phyloP scores from a whole-genome alignment of 2,888 invertebrate species.

The Xestia c-nigrum region DNA sequence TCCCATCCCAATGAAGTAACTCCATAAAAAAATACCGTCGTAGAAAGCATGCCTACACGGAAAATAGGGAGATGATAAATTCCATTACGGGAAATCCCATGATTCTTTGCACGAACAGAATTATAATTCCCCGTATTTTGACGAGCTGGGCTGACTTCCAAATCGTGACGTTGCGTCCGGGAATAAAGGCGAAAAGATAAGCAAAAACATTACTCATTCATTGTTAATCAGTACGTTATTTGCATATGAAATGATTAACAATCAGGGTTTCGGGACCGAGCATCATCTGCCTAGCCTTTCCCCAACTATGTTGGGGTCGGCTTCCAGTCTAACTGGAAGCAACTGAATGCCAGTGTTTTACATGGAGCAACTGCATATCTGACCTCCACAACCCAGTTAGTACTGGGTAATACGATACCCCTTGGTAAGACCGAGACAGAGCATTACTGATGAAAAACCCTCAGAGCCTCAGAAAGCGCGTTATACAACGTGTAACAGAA shows the following conservation, averaged over 20 bases:
- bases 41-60: not conserved
- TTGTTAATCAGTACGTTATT: not conserved
- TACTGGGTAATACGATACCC: too few species aligned
- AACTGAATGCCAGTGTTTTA: too few species aligned
- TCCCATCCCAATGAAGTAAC: not conserved
- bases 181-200: conserved; percentile 19
- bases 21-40: not conserved
- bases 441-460: not conserved
- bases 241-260: not conserved
- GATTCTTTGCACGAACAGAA: not conserved
- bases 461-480: not conserved
- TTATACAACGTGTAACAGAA: too few species aligned
- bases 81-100: not conserved
- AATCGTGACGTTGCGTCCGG: conserved; percentile 3
- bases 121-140: conserved; percentile 11
- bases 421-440: too few species aligned
- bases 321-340: too few species aligned
- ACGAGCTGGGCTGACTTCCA: conserved; percentile 25
- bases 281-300: not conserved
- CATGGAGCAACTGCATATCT: too few species aligned
- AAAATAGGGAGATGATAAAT: not conserved
- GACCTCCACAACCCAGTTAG: too few species aligned
- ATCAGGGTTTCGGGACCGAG: too few species aligned
- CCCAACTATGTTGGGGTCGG: too few species aligned
- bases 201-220: conserved; percentile 5